A percentile compares a stretch with the other conserved stretches of the same genome.
phyloP scores from a whole-genome alignment of 2,113 vertebrate genomes.

The Mastomys natalensis region DNA sequence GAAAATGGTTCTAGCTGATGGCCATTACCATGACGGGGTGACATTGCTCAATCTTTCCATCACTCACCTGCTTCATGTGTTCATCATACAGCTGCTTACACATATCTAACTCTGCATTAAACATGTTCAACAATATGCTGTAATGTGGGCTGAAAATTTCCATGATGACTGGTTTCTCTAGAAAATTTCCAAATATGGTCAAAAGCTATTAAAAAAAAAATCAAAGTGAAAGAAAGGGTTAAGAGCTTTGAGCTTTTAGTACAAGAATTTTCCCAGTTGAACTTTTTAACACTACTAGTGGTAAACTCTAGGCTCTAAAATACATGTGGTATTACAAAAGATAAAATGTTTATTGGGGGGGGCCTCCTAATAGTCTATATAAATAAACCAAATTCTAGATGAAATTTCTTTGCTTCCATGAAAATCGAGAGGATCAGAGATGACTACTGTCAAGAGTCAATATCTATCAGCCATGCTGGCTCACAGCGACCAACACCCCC shows the following conservation, averaged over 20 bases:
- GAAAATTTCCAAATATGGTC: conserved; percentile 88
- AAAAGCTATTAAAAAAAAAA: conserved; percentile 85
- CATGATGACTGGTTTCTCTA: conserved; percentile 88
- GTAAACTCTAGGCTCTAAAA: background rate
- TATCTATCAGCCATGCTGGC: background rate
- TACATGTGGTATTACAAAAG: background rate
- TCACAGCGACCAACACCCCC: background rate
- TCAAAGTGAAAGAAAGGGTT: conserved; percentile 72
- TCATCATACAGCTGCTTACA: conserved; percentile 87
- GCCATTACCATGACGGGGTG: background rate
- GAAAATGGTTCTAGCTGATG: background rate
- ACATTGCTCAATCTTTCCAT: background rate
- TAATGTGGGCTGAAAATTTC: conserved; percentile 90
- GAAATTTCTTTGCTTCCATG: background rate
- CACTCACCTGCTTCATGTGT: conserved; percentile 86
- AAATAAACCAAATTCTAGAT: conserved; percentile 41
- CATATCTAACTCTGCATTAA: conserved; percentile 86
- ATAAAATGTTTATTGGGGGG: background rate
- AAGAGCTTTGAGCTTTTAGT: conserved; percentile 25
- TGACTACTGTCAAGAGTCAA: background rate
- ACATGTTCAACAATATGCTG: conserved; percentile 85
- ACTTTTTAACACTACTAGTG: background rate
- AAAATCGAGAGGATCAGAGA: background rate
- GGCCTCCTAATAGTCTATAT: background rate
- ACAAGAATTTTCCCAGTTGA: background rate